Conservation (phyloP, 2,113 vertebrate genomes). For the Campylorhamphus procurvoides region DNA sequence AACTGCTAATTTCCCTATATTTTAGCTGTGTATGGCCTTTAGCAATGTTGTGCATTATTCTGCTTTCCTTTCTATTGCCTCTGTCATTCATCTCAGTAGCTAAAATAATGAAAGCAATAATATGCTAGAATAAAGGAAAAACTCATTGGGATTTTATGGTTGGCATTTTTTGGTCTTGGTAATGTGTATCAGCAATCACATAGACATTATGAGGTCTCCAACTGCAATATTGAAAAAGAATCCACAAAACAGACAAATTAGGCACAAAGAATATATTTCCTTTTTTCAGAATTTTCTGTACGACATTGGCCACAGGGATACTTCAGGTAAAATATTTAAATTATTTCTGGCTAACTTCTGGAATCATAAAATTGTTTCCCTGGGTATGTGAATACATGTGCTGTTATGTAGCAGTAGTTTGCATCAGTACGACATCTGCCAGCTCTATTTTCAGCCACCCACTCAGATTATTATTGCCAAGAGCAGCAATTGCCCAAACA, state of each 20-base stretch:
- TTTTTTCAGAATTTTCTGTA: background rate
- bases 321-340: conserved; percentile 4
- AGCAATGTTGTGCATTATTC: background rate
- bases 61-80: background rate
- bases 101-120: background rate
- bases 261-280: background rate
- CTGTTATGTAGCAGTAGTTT: background rate
- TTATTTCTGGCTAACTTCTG: background rate
- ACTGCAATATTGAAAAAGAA: background rate
- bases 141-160: background rate
- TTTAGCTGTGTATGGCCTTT: background rate
- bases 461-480: background rate
- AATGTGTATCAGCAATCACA: background rate
- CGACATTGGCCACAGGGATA: background rate
- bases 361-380: background rate
- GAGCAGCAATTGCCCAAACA: background rate
- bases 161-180: background rate
- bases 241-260: background rate
- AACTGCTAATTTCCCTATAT: background rate
- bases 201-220: background rate
- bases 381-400: background rate
- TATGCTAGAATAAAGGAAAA: background rate
- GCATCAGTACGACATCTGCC: background rate
- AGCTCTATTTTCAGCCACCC: background rate
- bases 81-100: background rate